Evolutionary conservation across 2,797 vertebrate species (phyloP).

Genomic region (Eulemur coronatus): DNA sequence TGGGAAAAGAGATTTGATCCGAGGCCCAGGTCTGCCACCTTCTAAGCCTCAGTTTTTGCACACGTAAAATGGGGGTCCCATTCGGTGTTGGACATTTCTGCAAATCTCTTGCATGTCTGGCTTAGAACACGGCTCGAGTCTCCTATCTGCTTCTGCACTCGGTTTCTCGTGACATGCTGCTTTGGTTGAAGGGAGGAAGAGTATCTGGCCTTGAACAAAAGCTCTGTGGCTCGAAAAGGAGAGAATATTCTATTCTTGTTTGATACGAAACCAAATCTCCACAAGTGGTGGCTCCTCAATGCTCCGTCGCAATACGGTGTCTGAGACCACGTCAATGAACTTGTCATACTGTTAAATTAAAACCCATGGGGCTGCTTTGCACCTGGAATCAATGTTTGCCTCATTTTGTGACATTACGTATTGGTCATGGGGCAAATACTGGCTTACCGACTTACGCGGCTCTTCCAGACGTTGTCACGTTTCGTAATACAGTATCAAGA

Average conservation of each 20-base stretch:
- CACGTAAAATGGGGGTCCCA: neutral
- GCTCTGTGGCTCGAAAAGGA: rapidly evolving
- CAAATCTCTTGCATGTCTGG: neutral
- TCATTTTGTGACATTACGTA: neutral
- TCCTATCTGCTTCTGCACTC: neutral
- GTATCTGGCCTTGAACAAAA: neutral
- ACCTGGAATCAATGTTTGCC: neutral
- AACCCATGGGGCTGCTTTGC: neutral
- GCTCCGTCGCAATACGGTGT: rapidly evolving
- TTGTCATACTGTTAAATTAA: neutral
- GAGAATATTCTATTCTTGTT: neutral
- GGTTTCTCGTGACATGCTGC: rapidly evolving
- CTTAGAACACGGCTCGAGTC: neutral
- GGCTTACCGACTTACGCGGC: neutral
- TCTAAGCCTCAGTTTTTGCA: neutral
- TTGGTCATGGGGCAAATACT: neutral
- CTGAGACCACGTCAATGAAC: no score
- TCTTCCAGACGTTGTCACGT: neutral
- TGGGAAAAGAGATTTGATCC: neutral
- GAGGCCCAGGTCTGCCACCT: neutral
- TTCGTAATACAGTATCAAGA: neutral
- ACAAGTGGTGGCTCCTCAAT: rapidly evolving
- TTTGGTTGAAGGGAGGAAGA: neutral
- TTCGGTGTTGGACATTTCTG: neutral
- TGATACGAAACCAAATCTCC: neutral